These are phyloP conservation scores for Drosophila nigromelanica DNA, from an alignment of 1,140 invertebrate genomes.

Conservation along the genomic window DNA sequence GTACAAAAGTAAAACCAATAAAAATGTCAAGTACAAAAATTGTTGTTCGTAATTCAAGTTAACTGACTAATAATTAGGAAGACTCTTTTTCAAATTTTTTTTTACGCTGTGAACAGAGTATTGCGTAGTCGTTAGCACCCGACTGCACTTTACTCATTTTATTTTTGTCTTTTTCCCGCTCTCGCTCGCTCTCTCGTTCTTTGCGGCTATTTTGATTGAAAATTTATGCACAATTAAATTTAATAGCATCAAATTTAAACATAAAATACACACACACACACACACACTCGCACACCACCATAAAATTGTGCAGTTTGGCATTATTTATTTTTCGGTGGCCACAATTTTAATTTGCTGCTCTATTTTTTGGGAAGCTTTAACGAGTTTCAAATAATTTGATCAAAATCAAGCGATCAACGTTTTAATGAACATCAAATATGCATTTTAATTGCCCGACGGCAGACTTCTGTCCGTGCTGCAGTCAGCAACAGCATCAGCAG, in stretches of 20 bases:
- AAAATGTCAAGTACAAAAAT: no score
- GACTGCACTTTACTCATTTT: neutral
- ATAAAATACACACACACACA: conserved; percentile 11
- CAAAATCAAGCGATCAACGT: conserved; percentile 32
- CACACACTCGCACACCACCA: neutral
- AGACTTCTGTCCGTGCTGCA: neutral
- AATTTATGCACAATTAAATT: conserved; percentile 71
- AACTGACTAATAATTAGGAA: no score
- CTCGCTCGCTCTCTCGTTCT: neutral
- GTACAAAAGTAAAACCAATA: no score
- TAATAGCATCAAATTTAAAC: conserved; percentile 52
- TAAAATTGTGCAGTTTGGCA: no score
- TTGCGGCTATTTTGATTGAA: conserved; percentile 55
- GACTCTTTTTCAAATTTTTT: no score
- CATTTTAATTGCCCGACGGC: conserved; percentile 32
- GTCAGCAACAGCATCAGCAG: conserved; percentile 1
- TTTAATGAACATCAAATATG: conserved; percentile 32
- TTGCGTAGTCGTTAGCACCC: no score
- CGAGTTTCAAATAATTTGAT: conserved; percentile 26
- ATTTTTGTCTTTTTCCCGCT: neutral
- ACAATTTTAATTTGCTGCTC: neutral
- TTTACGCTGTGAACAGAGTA: no score
- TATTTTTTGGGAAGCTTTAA: neutral
- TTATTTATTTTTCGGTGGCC: no score
- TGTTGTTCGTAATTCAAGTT: no score